These are phyloP conservation scores for Xerus rutilus DNA, from an alignment of 2,797 vertebrate species.

Conservation along the genomic window DNA sequence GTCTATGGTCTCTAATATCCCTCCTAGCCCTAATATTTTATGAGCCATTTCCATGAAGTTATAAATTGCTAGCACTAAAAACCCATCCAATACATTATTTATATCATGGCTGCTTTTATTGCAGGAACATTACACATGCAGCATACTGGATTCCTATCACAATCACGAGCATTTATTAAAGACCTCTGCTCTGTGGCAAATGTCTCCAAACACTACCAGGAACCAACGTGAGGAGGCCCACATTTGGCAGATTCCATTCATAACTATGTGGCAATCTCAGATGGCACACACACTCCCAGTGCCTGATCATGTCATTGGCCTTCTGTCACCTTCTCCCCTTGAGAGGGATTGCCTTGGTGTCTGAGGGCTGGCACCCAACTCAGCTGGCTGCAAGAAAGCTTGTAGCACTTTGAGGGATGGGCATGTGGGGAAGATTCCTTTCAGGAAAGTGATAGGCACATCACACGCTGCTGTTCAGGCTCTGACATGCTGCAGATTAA, in stretches of 20 bases:
- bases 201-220: constrained; percentile 23
- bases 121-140: background rate
- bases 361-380: constrained; percentile 46
- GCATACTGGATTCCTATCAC: constrained; percentile 13
- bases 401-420: constrained; percentile 5
- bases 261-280: constrained; percentile 49
- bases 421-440: constrained; percentile 72
- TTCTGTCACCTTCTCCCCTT: constrained; percentile 34
- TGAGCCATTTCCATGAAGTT: constrained; percentile 46
- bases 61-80: constrained; percentile 46
- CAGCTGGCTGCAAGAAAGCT: constrained; percentile 41
- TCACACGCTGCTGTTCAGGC: constrained; percentile 76
- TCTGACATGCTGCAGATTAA: constrained; percentile 82
- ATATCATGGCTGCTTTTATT: constrained; percentile 49
- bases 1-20: background rate
- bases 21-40: constrained; percentile 53
- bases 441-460: constrained; percentile 76
- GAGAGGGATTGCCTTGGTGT: constrained; percentile 14
- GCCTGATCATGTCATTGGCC: constrained; percentile 1
- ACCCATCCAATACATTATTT: constrained; percentile 12
- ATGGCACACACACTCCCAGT: background rate
- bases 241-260: constrained; percentile 47
- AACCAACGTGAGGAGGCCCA: background rate
- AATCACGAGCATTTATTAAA: constrained; percentile 63
- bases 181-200: constrained; percentile 34